A percentile compares a stretch with the other conserved stretches of the same genome.
Evolutionary conservation across 1,140 invertebrate species (phyloP).

Genomic region (Chlorops oryzae): DNA sequence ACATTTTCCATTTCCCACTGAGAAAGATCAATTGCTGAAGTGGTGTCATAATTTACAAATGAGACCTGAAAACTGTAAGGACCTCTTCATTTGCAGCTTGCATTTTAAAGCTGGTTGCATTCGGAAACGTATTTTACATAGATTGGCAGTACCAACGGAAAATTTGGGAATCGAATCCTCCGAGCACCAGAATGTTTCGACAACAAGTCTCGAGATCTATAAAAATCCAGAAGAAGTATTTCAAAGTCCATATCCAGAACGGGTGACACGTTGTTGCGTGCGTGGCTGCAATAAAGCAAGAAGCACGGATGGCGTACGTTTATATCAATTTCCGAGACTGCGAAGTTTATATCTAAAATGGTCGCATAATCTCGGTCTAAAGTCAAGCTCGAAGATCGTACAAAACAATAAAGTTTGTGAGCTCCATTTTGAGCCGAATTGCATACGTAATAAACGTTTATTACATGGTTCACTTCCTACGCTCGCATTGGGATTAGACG

Average conservation of each 20-base stretch:
- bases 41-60: slow-evolving; percentile 15
- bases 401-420: not conserved
- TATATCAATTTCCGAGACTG: not conserved
- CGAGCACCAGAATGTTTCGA: no score
- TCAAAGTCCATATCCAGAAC: no score
- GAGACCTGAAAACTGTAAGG: not conserved
- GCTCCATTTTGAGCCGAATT: slow-evolving; percentile 1
- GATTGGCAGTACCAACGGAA: no score
- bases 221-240: no score
- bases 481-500: not conserved
- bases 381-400: not conserved
- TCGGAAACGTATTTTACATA: no score
- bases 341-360: not conserved
- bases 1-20: not conserved
- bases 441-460: not conserved
- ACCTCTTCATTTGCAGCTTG: no score
- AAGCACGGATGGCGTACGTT: not conserved
- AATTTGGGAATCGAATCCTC: no score
- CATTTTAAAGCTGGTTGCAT: no score
- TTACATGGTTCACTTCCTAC: not conserved
- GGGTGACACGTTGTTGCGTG: slow-evolving; percentile 6
- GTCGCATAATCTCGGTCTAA: slow-evolving; percentile 1
- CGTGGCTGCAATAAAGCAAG: not conserved
- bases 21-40: slow-evolving; percentile 5
- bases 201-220: no score